These are phyloP conservation scores for Linhomoeus sp. DNA, from an alignment of 2,888 invertebrate species.

Conservation along the genomic window DNA sequence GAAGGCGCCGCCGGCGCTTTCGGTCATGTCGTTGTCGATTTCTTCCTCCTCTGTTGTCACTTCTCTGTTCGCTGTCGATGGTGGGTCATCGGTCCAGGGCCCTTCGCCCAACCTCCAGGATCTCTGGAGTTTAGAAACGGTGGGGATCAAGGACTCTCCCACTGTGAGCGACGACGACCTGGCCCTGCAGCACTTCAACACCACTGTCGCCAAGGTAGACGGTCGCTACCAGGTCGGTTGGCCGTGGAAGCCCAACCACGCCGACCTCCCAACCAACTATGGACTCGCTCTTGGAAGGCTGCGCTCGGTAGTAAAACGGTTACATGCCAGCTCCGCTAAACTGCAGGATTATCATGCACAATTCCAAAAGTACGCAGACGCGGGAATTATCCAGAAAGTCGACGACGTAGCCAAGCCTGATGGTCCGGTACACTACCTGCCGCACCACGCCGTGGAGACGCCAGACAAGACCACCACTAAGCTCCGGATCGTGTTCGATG, in stretches of 20 bases:
- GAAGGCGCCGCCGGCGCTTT: too few relatives aligned
- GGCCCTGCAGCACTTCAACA: neutral
- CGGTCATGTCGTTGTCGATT: too few relatives aligned
- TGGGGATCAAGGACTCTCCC: neutral
- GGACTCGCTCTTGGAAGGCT: neutral
- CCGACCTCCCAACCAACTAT: neutral
- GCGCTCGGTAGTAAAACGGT: neutral
- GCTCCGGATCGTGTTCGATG: conserved; percentile 9
- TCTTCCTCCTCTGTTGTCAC: too few relatives aligned
- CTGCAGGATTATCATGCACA: conserved; percentile 5
- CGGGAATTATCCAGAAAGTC: conserved; percentile 6
- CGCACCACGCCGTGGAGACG: conserved; percentile 8
- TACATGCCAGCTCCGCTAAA: neutral
- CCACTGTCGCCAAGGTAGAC: neutral
- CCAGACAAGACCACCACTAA: conserved; percentile 7
- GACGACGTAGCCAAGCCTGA: neutral
- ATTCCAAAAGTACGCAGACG: conserved; percentile 3
- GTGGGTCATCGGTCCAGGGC: neutral
- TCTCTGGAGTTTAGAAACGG: neutral
- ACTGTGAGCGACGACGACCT: neutral
- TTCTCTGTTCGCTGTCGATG: too few relatives aligned
- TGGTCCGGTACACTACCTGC: conserved; percentile 6
- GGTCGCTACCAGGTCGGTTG: neutral
- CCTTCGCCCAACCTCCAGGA: neutral
- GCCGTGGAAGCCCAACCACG: conserved; percentile 1